phyloP scores from a whole-genome alignment of 2,888 invertebrate species.

The Cyclophora albipunctata region DNA sequence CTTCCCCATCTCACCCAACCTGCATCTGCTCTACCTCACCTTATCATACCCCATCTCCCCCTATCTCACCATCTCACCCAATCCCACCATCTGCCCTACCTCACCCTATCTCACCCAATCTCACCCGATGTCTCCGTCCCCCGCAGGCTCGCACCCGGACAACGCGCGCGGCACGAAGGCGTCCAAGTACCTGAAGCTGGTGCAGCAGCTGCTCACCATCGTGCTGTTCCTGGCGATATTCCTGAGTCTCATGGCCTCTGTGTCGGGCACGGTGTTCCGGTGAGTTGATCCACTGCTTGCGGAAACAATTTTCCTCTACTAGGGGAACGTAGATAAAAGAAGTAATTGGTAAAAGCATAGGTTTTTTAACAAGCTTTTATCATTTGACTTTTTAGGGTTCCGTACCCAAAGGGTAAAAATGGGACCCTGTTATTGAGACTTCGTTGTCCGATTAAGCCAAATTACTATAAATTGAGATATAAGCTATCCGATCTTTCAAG shows the following conservation, averaged over 20 bases:
- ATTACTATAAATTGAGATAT: too few species aligned
- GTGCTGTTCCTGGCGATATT: slow-evolving; percentile 86
- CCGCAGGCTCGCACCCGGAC: slow-evolving; percentile 62
- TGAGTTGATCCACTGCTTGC: slow-evolving; percentile 24
- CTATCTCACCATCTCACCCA: too few species aligned
- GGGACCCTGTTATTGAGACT: too few species aligned
- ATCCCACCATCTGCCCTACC: too few species aligned
- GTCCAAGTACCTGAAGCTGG: slow-evolving; percentile 77
- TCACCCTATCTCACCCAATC: too few species aligned
- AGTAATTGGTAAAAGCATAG: background rate
- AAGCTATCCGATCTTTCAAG: too few species aligned
- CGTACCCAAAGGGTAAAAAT: too few species aligned
- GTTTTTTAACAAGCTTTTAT: background rate
- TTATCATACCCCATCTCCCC: too few species aligned
- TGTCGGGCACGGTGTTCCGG: slow-evolving; percentile 75
- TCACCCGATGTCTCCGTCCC: background rate
- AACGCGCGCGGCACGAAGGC: slow-evolving; percentile 65
- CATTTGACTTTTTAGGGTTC: background rate
- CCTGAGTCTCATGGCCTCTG: slow-evolving; percentile 82
- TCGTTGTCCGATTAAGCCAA: too few species aligned
- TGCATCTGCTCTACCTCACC: too few species aligned
- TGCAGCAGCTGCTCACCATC: slow-evolving; percentile 86
- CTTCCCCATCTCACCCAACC: too few species aligned
- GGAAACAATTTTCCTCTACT: background rate
- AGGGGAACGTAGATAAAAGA: background rate